These are phyloP conservation scores for Megastigmus dorsalis DNA, from an alignment of 2,888 invertebrate species.

Conservation along the genomic window DNA sequence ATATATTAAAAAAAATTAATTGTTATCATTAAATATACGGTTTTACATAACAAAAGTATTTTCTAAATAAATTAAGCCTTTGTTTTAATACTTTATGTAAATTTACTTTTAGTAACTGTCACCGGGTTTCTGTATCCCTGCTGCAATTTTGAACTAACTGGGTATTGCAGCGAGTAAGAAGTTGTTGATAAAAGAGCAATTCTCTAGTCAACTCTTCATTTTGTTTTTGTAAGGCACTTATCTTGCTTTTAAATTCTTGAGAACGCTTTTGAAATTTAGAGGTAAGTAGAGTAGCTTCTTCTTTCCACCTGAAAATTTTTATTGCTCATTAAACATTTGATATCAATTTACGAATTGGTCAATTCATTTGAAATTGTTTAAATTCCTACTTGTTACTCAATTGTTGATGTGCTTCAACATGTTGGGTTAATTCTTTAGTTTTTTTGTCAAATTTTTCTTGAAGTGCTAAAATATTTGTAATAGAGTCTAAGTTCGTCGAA, in stretches of 20 bases:
- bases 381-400: constrained; percentile 77
- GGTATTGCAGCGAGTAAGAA: constrained; percentile 61
- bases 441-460: constrained; percentile 70
- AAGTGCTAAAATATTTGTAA: constrained; percentile 50
- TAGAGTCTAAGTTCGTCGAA: constrained; percentile 24
- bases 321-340: constrained; percentile 19
- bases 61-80: constrained; percentile 44
- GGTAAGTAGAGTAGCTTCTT: constrained; percentile 79
- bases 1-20: constrained; percentile 15
- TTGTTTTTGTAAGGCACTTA: constrained; percentile 76
- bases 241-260: constrained; percentile 77
- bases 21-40: constrained; percentile 31
- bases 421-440: constrained; percentile 78
- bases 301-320: constrained; percentile 78
- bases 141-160: constrained; percentile 52
- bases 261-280: constrained; percentile 79
- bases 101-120: constrained; percentile 61
- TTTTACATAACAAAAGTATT: constrained; percentile 38
- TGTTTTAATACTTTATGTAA: constrained; percentile 36
- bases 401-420: constrained; percentile 78
- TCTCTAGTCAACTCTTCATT: constrained; percentile 72
- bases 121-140: constrained; percentile 60
- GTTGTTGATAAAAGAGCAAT: constrained; percentile 64
- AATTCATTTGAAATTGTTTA: constrained; percentile 25
- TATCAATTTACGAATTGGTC: too few species aligned